Conservation (phyloP, 1,140 invertebrate species). For the Aphelinus atriplicis region DNA sequence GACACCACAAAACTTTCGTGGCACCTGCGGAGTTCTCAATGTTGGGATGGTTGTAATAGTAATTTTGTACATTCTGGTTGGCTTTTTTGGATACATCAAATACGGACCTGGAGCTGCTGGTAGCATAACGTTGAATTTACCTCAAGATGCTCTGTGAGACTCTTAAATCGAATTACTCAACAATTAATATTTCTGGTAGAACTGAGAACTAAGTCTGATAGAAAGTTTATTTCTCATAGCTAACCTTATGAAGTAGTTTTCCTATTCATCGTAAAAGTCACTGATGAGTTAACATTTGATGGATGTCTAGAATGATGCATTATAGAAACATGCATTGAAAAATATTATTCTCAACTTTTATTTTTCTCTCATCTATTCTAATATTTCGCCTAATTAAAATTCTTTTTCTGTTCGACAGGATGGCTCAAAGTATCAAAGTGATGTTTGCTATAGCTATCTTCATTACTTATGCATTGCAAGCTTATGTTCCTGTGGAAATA, state of each 20-base stretch:
- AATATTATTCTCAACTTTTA: not conserved
- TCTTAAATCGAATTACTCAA: conserved; percentile 31
- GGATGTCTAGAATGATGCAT: no score
- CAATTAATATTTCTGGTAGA: conserved; percentile 23
- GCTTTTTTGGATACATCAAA: conserved; percentile 85
- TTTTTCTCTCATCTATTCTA: conserved; percentile 52
- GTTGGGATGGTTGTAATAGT: conserved; percentile 80
- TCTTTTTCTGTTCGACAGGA: conserved; percentile 62
- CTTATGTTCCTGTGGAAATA: conserved; percentile 92
- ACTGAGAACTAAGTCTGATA: not conserved
- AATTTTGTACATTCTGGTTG: conserved; percentile 77
- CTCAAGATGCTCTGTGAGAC: conserved; percentile 67
- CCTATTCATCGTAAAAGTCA: no score
- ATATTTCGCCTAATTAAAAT: not conserved
- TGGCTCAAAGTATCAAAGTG: conserved; percentile 81
- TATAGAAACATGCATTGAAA: no score
- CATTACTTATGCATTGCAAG: conserved; percentile 91
- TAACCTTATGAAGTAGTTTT: no score
- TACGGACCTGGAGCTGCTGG: conserved; percentile 75
- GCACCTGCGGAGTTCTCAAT: conserved; percentile 80
- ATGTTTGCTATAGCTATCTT: conserved; percentile 90
- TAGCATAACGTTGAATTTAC: conserved; percentile 80
- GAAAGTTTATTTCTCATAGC: no score
- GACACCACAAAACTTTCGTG: conserved; percentile 77
- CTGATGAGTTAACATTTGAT: no score